Evolutionary conservation across 2,888 invertebrate genomes (phyloP).

Genomic region (Syrphus vitripennis): DNA sequence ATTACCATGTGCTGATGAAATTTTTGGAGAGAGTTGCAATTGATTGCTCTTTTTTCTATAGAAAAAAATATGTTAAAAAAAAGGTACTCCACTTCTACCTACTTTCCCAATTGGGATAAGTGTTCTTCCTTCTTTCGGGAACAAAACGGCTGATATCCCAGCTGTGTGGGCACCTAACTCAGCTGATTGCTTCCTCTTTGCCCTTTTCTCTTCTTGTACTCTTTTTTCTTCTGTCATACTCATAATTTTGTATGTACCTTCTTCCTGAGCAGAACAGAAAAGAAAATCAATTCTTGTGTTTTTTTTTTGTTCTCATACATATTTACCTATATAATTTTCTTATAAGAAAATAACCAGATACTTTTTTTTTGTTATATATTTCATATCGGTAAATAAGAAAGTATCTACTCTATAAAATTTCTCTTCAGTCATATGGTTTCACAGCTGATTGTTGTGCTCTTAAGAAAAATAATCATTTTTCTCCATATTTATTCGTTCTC

Average conservation of each 20-base stretch:
- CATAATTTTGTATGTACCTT: not conserved
- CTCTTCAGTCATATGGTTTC: slow-evolving; percentile 59
- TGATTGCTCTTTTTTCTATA: not conserved
- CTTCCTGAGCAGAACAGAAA: not conserved
- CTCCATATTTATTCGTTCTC: not conserved
- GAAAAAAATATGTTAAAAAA: not conserved
- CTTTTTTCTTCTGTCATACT: not conserved
- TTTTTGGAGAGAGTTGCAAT: slow-evolving; percentile 39
- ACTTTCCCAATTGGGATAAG: slow-evolving; percentile 25
- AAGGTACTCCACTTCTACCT: not conserved
- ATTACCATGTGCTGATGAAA: slow-evolving; percentile 52
- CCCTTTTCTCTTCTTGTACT: not conserved
- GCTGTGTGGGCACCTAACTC: slow-evolving; percentile 77
- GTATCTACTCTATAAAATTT: not conserved
- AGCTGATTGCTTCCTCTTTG: slow-evolving; percentile 54
- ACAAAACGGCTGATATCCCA: slow-evolving; percentile 79
- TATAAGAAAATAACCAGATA: not conserved
- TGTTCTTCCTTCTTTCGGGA: slow-evolving; percentile 1
- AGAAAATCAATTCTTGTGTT: slow-evolving; percentile 36
- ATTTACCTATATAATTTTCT: slow-evolving; percentile 7
- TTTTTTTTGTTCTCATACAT: slow-evolving; percentile 3
- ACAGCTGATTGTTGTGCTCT: slow-evolving; percentile 63
- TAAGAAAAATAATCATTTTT: not conserved
- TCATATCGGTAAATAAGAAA: slow-evolving; percentile 38
- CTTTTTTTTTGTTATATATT: not conserved